These are phyloP conservation scores for Merluccius polli DNA, from an alignment of 2,797 vertebrate species.

Conservation along the genomic window DNA sequence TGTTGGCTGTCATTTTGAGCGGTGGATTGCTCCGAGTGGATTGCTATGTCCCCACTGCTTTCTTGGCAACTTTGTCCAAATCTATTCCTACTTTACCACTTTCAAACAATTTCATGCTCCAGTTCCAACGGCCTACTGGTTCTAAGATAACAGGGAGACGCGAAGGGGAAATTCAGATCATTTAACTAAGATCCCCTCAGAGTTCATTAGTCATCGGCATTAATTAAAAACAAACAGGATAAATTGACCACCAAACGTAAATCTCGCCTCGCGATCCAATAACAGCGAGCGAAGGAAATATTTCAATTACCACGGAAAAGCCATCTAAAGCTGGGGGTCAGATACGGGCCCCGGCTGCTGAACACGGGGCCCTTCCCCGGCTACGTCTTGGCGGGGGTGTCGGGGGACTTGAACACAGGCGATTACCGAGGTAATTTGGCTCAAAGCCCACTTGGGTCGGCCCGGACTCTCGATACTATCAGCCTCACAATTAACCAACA, in stretches of 20 bases:
- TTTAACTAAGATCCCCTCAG: conserved; percentile 64
- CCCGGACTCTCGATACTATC: conserved; percentile 74
- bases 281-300: conserved; percentile 48
- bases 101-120: conserved; percentile 77
- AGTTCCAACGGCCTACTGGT: conserved; percentile 67
- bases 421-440: conserved; percentile 78
- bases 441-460: conserved; percentile 77
- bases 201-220: conserved; percentile 64
- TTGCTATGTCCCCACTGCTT: conserved; percentile 41
- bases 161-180: conserved; percentile 60
- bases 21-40: conserved; percentile 32
- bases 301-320: conserved; percentile 74
- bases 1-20: conserved; percentile 26
- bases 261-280: conserved; percentile 68
- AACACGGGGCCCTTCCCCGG: conserved; percentile 61
- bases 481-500: conserved; percentile 82
- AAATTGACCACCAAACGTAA: conserved; percentile 71
- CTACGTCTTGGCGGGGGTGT: conserved; percentile 62
- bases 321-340: conserved; percentile 66
- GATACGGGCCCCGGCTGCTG: conserved; percentile 57
- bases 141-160: conserved; percentile 56
- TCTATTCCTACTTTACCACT: conserved; percentile 60
- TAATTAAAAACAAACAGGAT: conserved; percentile 80
- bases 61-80: conserved; percentile 50
- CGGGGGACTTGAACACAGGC: conserved; percentile 67